These are phyloP conservation scores for Cardiocondyla obscurior DNA, from an alignment of 1,140 invertebrate genomes.

Conservation along the genomic window DNA sequence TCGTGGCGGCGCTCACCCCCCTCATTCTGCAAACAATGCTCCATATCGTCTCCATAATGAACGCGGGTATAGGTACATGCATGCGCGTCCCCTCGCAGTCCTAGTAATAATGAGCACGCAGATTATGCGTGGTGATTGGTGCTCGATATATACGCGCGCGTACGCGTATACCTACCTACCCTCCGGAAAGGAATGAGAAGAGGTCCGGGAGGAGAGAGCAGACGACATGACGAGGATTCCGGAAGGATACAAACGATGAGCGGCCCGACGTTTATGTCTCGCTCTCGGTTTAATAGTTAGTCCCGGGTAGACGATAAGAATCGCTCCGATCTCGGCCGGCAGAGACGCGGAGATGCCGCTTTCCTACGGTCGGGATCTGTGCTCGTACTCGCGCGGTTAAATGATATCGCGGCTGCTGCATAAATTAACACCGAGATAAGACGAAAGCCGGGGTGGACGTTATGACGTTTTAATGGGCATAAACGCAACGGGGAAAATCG, in stretches of 20 bases:
- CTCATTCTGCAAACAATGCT: slow-evolving; percentile 84
- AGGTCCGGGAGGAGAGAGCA: slow-evolving; percentile 24
- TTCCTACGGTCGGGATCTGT: too few species aligned
- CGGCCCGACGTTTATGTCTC: slow-evolving; percentile 40
- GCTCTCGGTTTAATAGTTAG: slow-evolving; percentile 51
- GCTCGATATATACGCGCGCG: slow-evolving; percentile 74
- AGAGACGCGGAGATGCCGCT: too few species aligned
- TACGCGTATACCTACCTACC: slow-evolving; percentile 49
- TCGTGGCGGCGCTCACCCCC: slow-evolving; percentile 78
- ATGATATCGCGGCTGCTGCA: neutral
- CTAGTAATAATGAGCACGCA: slow-evolving; percentile 83
- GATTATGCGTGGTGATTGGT: slow-evolving; percentile 83
- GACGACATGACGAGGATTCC: slow-evolving; percentile 49
- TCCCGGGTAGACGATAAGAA: slow-evolving; percentile 17
- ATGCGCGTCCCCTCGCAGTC: slow-evolving; percentile 77
- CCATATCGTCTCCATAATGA: slow-evolving; percentile 83
- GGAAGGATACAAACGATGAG: slow-evolving; percentile 65
- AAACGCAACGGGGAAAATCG: slow-evolving; percentile 61
- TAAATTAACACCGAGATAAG: slow-evolving; percentile 6
- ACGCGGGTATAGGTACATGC: slow-evolving; percentile 76
- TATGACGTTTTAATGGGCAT: neutral
- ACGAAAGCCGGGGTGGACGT: neutral
- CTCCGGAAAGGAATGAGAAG: slow-evolving; percentile 71
- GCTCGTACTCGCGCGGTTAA: neutral
- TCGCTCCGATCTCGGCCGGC: neutral